Percentiles rank a stretch among this genome's conserved stretches.
Evolutionary conservation across 2,797 vertebrate species (phyloP).

Genomic region (Falco columbarius): DNA sequence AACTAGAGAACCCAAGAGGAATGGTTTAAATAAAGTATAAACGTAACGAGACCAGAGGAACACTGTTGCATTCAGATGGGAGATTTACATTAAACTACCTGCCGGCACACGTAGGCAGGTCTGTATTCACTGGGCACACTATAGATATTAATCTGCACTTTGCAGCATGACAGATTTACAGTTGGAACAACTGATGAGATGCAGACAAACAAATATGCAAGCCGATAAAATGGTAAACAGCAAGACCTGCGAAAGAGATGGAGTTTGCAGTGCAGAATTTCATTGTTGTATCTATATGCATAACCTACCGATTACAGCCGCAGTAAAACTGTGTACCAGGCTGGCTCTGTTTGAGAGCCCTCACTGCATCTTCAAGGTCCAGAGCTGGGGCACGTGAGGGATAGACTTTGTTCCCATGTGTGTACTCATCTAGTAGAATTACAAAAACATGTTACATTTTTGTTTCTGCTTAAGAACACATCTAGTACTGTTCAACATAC

Average conservation of each 20-base stretch:
- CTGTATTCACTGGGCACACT: background rate
- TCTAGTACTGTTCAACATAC: background rate
- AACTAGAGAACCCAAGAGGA: background rate
- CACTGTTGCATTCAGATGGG: background rate
- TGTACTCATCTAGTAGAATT: background rate
- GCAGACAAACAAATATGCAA: background rate
- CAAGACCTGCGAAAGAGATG: background rate
- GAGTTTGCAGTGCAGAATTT: background rate
- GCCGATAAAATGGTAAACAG: background rate
- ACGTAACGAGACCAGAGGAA: background rate
- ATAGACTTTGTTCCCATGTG: background rate
- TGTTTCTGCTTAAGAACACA: background rate
- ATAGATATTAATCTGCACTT: background rate
- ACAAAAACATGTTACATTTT: background rate
- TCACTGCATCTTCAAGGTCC: rapidly evolving
- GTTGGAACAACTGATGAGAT: background rate
- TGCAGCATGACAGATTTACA: background rate
- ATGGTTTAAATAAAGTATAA: background rate
- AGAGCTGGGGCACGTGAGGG: background rate
- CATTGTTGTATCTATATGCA: background rate
- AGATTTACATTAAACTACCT: background rate
- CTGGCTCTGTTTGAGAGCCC: background rate
- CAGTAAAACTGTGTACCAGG: rapidly evolving
- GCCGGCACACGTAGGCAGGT: background rate
- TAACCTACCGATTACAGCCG: background rate